Evolutionary conservation across 2,888 invertebrate species (phyloP).

Genomic region (Drosophila falleni): DNA sequence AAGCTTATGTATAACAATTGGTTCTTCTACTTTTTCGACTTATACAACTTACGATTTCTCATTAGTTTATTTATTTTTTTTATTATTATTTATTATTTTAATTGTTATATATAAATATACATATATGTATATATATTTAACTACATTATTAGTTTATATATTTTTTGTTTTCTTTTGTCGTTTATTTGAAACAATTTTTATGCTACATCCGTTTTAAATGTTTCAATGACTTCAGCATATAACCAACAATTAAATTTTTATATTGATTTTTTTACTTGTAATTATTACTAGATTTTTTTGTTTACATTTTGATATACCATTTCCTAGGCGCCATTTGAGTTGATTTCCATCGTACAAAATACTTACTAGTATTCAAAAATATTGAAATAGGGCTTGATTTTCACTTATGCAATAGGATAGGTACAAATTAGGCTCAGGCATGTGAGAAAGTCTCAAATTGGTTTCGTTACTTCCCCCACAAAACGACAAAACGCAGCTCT

Average conservation of each 20-base stretch:
- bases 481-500: slow-evolving; percentile 68
- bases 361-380: slow-evolving; percentile 71
- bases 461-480: slow-evolving; percentile 52
- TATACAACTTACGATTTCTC: slow-evolving; percentile 57
- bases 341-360: slow-evolving; percentile 67
- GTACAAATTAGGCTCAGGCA: slow-evolving; percentile 83
- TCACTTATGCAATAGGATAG: slow-evolving; percentile 80
- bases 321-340: slow-evolving; percentile 63
- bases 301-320: slow-evolving; percentile 63
- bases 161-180: slow-evolving; percentile 43
- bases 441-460: slow-evolving; percentile 74
- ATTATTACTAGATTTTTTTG: slow-evolving; percentile 19
- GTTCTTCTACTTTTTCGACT: slow-evolving; percentile 78
- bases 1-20: slow-evolving; percentile 82
- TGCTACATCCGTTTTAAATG: slow-evolving; percentile 62
- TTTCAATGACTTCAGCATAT: slow-evolving; percentile 70
- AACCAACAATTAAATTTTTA: slow-evolving; percentile 70
- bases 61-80: slow-evolving; percentile 23
- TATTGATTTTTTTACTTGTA: slow-evolving; percentile 18
- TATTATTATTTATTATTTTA: slow-evolving; percentile 39
- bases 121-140: slow-evolving; percentile 51
- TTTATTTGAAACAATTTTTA: slow-evolving; percentile 72
- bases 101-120: slow-evolving; percentile 43
- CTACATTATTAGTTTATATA: slow-evolving; percentile 64
- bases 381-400: slow-evolving; percentile 71